Evolutionary conservation across 30 jellyfish, hydroid and myxozoan genomes (phyloP).

Genomic region (Sanderia malayensis): DNA sequence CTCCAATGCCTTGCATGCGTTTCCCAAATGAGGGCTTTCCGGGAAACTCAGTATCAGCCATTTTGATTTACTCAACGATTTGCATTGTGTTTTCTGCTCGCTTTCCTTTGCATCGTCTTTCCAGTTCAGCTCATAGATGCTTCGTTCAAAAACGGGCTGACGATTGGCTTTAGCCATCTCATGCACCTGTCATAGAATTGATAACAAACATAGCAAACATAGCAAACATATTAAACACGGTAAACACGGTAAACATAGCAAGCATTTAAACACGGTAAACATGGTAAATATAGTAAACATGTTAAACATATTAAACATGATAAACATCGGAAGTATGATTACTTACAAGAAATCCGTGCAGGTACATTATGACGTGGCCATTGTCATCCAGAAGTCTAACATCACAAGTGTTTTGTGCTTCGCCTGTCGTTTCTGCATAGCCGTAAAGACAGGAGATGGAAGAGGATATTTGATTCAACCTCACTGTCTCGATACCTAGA

Average conservation of each 20-base stretch:
- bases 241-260: no score
- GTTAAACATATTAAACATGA: no score
- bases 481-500: constrained; percentile 42
- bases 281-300: no score
- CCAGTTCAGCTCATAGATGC: constrained; percentile 63
- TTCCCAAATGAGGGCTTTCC: constrained; percentile 1
- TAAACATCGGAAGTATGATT: no score
- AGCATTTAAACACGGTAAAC: no score
- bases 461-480: constrained; percentile 27
- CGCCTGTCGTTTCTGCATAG: constrained; percentile 37
- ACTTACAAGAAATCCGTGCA: constrained; percentile 53
- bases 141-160: constrained; percentile 32
- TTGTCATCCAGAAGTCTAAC: constrained; percentile 37
- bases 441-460: constrained; percentile 24
- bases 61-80: not conserved
- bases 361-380: constrained; percentile 30
- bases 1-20: constrained; percentile 1
- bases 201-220: no score
- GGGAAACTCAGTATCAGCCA: constrained; percentile 43
- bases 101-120: not conserved
- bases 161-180: constrained; percentile 42
- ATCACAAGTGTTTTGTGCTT: constrained; percentile 50
- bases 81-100: not conserved
- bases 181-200: constrained; percentile 34
- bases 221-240: no score